Evolutionary conservation across 2,888 invertebrate genomes (phyloP).

Genomic region (Crossocerus cetratus): DNA sequence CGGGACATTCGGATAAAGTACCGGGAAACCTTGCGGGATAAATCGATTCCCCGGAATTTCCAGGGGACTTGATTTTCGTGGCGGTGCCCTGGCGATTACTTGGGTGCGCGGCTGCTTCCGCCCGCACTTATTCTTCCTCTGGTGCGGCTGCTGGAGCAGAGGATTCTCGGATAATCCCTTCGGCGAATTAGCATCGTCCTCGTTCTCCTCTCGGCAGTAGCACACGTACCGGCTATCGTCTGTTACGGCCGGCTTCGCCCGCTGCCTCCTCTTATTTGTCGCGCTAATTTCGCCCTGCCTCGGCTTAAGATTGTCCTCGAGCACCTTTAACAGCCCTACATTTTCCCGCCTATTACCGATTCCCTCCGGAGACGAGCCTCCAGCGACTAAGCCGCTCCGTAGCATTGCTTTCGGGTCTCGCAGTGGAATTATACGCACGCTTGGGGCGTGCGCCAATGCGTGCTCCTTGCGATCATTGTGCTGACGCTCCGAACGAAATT

Average conservation of each 20-base stretch:
- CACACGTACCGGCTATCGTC: constrained; percentile 58
- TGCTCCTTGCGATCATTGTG: neutral
- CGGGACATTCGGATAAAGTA: neutral
- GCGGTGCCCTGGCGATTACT: neutral
- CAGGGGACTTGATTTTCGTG: neutral
- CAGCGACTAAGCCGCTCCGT: neutral
- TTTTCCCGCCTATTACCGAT: constrained; percentile 8
- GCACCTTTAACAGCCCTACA: constrained; percentile 7
- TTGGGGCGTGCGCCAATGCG: neutral
- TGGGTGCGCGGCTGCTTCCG: neutral
- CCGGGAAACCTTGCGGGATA: neutral
- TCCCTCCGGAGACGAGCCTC: neutral
- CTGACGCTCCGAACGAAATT: neutral
- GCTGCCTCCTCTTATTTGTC: neutral
- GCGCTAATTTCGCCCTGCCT: neutral
- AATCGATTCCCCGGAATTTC: neutral
- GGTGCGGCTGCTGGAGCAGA: neutral
- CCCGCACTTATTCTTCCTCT: neutral
- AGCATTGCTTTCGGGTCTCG: constrained; percentile 3
- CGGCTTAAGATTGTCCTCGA: constrained; percentile 10
- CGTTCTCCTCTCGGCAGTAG: constrained; percentile 48
- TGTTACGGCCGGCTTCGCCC: constrained; percentile 1
- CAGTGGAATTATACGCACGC: neutral
- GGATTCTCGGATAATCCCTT: neutral
- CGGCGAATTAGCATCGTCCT: neutral